Conservation (phyloP, 2,113 vertebrate genomes). For the Salvelinus sp. region DNA sequence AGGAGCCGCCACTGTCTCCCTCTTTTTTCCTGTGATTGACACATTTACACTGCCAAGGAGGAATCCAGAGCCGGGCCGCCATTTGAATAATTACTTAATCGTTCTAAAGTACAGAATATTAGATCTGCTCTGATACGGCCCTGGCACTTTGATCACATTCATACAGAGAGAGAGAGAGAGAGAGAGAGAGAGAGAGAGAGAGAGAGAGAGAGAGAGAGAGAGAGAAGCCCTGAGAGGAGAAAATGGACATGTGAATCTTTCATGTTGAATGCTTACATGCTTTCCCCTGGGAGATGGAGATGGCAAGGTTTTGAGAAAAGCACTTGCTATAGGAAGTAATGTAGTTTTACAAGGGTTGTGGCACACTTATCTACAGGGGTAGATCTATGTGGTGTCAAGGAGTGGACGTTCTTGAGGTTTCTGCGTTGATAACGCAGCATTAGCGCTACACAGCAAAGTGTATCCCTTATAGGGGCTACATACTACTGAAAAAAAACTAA, state of each 20-base stretch:
- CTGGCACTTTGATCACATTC: neutral
- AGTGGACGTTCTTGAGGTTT: neutral
- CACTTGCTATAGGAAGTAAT: neutral
- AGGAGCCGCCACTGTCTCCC: constrained; percentile 10
- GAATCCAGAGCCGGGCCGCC: neutral
- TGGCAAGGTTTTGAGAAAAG: neutral
- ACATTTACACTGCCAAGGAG: constrained; percentile 33
- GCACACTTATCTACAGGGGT: neutral
- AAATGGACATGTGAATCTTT: neutral
- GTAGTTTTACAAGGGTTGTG: neutral
- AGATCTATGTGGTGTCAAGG: neutral
- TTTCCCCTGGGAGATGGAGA: neutral
- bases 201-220: too few species aligned
- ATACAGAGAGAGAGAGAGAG: neutral
- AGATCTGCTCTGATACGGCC: neutral
- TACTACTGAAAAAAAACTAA: too few species aligned
- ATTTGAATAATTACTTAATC: constrained; percentile 36
- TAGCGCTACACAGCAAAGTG: too few species aligned
- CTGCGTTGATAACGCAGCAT: neutral
- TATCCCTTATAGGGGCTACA: too few species aligned
- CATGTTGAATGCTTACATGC: neutral
- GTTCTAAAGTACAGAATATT: constrained; percentile 13
- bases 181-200: too few species aligned
- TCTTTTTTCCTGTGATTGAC: constrained; percentile 38
- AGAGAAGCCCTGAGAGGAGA: neutral